Conservation (phyloP, 2,888 invertebrate genomes). For the Plutella xylostella region DNA sequence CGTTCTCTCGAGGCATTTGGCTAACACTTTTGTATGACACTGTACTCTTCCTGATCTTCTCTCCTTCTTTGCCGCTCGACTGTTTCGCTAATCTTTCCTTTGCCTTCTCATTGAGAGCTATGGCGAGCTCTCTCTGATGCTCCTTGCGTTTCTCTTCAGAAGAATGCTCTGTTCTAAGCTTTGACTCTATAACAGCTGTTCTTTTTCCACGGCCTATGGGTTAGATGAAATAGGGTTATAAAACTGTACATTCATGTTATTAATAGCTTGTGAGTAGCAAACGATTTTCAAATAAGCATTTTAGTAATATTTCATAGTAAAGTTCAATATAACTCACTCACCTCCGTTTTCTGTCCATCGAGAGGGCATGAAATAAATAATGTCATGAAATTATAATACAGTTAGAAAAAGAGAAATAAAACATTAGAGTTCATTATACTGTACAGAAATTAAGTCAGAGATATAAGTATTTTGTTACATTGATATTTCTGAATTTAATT, state of each 20-base stretch:
- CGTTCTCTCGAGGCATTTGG: constrained; percentile 93
- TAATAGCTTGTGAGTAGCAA: no score
- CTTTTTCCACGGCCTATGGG: constrained; percentile 77
- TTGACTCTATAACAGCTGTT: constrained; percentile 92
- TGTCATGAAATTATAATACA: no score
- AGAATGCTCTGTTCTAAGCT: constrained; percentile 93
- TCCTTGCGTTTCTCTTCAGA: constrained; percentile 97
- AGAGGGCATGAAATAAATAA: constrained; percentile 3
- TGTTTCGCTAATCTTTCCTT: constrained; percentile 92
- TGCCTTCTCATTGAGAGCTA: constrained; percentile 91
- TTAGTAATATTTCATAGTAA: background rate
- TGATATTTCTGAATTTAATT: no score
- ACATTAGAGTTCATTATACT: no score
- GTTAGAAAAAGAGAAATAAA: no score
- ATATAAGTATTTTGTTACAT: no score
- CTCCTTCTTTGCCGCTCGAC: constrained; percentile 85
- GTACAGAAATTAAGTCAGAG: no score
- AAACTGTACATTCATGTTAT: no score
- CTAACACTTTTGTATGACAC: constrained; percentile 93
- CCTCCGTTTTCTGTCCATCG: constrained; percentile 15
- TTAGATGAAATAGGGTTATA: background rate
- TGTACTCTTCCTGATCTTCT: constrained; percentile 93
- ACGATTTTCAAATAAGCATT: no score
- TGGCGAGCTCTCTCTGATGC: constrained; percentile 95
- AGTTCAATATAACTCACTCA: background rate